Base-by-base conservation (phyloP, 2,797 vertebrate genomes). In the Melanotaenia parkinsoni region DNA sequence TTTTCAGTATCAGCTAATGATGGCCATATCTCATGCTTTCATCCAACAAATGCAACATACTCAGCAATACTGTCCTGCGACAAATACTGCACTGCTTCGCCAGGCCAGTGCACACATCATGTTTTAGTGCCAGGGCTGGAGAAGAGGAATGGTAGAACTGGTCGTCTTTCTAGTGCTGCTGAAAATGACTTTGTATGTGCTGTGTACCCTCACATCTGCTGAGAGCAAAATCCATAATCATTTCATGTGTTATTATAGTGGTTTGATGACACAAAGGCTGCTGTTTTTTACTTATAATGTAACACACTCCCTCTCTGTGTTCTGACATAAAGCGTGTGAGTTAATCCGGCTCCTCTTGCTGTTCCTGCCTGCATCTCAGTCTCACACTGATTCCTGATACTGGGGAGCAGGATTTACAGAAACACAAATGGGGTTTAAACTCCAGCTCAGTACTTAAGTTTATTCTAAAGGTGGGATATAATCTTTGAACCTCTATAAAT, bases 401-500 rank as follows among this genome's bases (percentile, higher is more conserved):
- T 33, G 51, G 79, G 79, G 77, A 76, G 76, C 51, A 67, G 74
- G 82, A 68, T 89, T 85, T 87, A 70, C 81, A 72, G 74, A 77
- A 79, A 87, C 70, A 87, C 80, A 73, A 75, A 79, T 72, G 72
- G 58, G 72, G 76, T 81, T 88, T 81, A 83, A 82, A 84, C 56
- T 58, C 22, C 67, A 67, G 82, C 81, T 89, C 87, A 79, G 76
- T 30, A 70, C 78, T 83, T 61, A 78, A 81, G 82, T 89, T 83
- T 86, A 84, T 64, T 81, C 79, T 82, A 74, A 86, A 87, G 81
- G 81, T 83, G 63, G 77, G 82, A 12, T 87, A 85, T 88, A 80
- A 90, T 77, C 78, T 75, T 70, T 85, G 87, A 89, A 86, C 82
- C 84, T 75, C 74, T 80, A 71, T 72, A 84, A 87, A 79, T 79